Percentiles rank a stretch among this genome's conserved stretches.
phyloP scores from a whole-genome alignment of 1,140 invertebrate species.

The Trachymyrmex cornetzi region DNA sequence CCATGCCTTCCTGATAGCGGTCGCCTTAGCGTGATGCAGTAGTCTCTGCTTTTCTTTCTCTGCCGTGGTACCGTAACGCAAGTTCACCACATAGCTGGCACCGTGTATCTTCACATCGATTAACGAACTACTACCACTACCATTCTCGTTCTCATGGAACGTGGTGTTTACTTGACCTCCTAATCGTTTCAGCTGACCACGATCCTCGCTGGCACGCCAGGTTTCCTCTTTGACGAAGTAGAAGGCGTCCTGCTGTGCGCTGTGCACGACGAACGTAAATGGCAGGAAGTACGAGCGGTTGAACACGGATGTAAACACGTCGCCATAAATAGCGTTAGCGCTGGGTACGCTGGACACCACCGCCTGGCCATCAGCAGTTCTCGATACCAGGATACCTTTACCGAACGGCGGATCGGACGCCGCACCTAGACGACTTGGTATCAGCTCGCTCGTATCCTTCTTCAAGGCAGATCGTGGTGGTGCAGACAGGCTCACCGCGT shows the following conservation, averaged over 20 bases:
- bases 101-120: slow-evolving; percentile 96
- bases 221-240: slow-evolving; percentile 98
- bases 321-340: slow-evolving; percentile 95
- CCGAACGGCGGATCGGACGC: slow-evolving; percentile 95
- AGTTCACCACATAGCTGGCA: slow-evolving; percentile 92
- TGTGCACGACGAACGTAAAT: slow-evolving; percentile 95
- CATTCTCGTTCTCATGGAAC: slow-evolving; percentile 94
- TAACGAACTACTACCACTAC: slow-evolving; percentile 85
- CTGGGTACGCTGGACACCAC: slow-evolving; percentile 95
- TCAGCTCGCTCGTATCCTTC: slow-evolving; percentile 91
- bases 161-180: slow-evolving; percentile 97
- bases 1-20: slow-evolving; percentile 96
- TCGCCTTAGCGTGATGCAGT: slow-evolving; percentile 94
- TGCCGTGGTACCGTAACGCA: slow-evolving; percentile 95
- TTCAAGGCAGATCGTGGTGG: slow-evolving; percentile 92
- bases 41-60: slow-evolving; percentile 95
- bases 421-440: slow-evolving; percentile 91
- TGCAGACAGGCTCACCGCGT: slow-evolving; percentile 90
- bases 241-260: slow-evolving; percentile 96
- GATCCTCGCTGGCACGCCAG: slow-evolving; percentile 95
- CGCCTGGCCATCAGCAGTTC: slow-evolving; percentile 92
- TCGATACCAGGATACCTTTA: slow-evolving; percentile 95
- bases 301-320: slow-evolving; percentile 97
- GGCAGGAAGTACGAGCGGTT: slow-evolving; percentile 96
- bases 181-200: slow-evolving; percentile 94